Evolutionary conservation across 2,113 vertebrate genomes (phyloP).

Genomic region (Lonchura striata): DNA sequence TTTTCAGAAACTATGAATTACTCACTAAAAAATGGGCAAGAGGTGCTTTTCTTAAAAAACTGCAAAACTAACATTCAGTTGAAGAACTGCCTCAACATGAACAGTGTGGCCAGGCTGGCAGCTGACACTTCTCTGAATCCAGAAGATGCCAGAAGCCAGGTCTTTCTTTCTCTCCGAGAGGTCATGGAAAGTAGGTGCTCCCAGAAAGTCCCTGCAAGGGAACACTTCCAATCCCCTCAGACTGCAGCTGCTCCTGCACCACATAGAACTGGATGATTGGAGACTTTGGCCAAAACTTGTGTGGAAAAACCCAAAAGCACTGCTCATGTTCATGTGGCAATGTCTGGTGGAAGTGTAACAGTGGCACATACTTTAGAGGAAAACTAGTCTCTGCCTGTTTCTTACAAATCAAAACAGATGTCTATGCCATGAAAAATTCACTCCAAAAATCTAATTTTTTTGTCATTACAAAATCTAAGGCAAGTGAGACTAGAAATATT

Average conservation of each 20-base stretch:
- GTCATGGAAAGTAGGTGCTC: background rate
- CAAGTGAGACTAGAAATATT: background rate
- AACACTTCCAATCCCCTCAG: background rate
- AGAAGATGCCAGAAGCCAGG: background rate
- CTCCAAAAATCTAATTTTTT: background rate
- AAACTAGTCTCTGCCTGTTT: background rate
- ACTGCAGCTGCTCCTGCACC: background rate
- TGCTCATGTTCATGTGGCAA: background rate
- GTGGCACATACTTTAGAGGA: background rate
- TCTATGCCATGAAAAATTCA: background rate
- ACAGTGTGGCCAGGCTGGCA: background rate
- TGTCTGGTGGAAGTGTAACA: background rate
- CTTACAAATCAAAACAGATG: background rate
- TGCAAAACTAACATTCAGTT: background rate
- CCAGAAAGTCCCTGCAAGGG: background rate
- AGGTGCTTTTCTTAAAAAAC: background rate
- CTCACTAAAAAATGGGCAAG: background rate
- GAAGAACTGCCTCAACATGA: background rate
- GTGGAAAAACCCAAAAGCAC: background rate
- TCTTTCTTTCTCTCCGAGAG: background rate
- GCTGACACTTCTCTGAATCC: background rate
- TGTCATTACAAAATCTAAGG: background rate
- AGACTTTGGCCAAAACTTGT: background rate
- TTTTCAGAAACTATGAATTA: background rate
- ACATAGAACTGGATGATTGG: rapidly evolving